A percentile compares a stretch with the other conserved stretches of the same genome.
Conservation (phyloP, 1,140 invertebrate genomes). For the Ridgeia piscesae region DNA sequence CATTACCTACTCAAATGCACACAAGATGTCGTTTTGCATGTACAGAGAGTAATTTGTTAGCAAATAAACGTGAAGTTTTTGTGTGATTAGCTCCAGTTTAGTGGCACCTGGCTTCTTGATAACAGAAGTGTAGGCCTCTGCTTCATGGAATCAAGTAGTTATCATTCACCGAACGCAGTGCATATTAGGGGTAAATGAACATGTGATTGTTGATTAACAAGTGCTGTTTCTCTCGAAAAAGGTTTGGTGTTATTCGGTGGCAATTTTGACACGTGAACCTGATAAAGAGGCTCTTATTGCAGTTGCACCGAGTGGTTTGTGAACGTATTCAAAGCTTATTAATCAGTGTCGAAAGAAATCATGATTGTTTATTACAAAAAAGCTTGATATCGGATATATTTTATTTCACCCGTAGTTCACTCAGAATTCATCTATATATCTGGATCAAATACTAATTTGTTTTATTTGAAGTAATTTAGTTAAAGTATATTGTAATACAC, state of each 20-base stretch:
- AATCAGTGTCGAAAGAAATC: not conserved
- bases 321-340: not conserved
- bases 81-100: not conserved
- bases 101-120: not conserved
- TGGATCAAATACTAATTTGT: not conserved
- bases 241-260: no score
- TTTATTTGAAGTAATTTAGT: not conserved
- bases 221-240: not conserved
- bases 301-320: not conserved
- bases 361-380: not conserved
- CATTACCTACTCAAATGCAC: not conserved
- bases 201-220: not conserved
- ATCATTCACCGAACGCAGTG: not conserved
- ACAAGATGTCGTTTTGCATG: not conserved
- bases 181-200: not conserved
- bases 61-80: not conserved
- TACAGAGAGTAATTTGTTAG: not conserved
- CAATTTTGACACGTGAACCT: no score
- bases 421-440: not conserved
- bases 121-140: not conserved
- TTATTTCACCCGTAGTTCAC: not conserved
- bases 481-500: not conserved
- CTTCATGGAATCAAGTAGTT: not conserved
- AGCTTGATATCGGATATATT: not conserved
- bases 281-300: not conserved